These are phyloP conservation scores for Parapsyche elsis DNA, from an alignment of 1,140 invertebrate species.

Conservation along the genomic window DNA sequence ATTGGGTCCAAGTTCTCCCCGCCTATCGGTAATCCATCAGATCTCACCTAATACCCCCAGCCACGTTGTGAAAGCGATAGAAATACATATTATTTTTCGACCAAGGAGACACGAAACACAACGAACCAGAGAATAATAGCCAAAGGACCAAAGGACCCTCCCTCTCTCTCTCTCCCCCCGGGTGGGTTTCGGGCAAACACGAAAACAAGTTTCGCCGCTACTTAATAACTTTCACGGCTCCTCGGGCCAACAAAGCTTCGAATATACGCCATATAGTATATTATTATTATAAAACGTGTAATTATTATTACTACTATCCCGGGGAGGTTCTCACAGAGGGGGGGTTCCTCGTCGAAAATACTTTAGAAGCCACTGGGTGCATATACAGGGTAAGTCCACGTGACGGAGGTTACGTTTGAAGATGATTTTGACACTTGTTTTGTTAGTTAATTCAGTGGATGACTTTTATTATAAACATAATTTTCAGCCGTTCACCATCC, in stretches of 20 bases:
- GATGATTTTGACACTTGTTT: too few relatives aligned
- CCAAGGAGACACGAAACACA: not conserved
- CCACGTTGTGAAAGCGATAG: not conserved
- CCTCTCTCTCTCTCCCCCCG: not conserved
- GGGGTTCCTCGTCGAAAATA: too few relatives aligned
- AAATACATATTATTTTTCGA: not conserved
- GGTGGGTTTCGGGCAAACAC: not conserved
- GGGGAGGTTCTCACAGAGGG: too few relatives aligned
- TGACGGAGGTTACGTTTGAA: too few relatives aligned
- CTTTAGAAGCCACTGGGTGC: too few relatives aligned
- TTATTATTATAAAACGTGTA: too few relatives aligned
- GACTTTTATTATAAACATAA: too few relatives aligned
- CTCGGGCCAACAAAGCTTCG: slow-evolving; percentile 7
- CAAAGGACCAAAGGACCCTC: not conserved
- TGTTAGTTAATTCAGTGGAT: too few relatives aligned
- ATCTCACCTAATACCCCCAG: slow-evolving; percentile 1
- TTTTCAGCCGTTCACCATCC: too few relatives aligned
- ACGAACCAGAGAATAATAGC: not conserved
- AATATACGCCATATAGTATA: not conserved
- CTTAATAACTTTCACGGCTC: slow-evolving; percentile 23
- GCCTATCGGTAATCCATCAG: slow-evolving; percentile 30
- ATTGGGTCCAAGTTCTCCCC: not conserved
- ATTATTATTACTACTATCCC: too few relatives aligned
- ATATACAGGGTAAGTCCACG: too few relatives aligned
- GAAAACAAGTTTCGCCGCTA: slow-evolving; percentile 21